Conservation (phyloP, 1,140 invertebrate species). For the Nomia melanderi region DNA sequence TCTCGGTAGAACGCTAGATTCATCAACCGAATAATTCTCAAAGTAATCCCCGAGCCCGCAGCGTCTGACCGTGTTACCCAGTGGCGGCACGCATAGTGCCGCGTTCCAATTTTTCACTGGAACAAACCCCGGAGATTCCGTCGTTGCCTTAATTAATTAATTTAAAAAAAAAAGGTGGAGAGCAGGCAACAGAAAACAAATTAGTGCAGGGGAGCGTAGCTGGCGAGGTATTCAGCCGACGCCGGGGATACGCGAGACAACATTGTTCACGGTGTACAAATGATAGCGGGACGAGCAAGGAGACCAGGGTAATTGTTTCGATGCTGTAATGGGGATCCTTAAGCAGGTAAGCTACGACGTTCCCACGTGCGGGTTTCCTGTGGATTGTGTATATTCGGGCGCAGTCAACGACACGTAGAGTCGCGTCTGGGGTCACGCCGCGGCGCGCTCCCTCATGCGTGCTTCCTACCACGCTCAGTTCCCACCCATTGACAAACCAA, state of each 20-base stretch:
- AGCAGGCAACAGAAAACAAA: too few species aligned
- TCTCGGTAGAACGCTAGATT: too few species aligned
- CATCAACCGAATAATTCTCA: too few species aligned
- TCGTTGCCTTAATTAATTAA: neutral
- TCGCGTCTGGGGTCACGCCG: constrained; percentile 61
- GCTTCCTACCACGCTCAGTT: constrained; percentile 56
- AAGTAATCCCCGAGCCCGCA: too few species aligned
- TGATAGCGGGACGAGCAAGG: constrained; percentile 23
- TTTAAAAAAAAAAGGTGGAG: neutral
- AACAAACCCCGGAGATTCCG: too few species aligned
- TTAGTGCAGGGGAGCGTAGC: neutral
- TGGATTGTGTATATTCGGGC: constrained; percentile 52
- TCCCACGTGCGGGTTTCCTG: constrained; percentile 63
- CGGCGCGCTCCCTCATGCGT: constrained; percentile 56
- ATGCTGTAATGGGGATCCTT: constrained; percentile 47
- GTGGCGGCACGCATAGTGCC: too few species aligned
- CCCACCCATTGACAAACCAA: constrained; percentile 55
- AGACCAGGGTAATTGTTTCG: constrained; percentile 56
- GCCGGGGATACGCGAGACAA: neutral
- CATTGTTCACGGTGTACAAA: constrained; percentile 5
- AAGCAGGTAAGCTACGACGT: constrained; percentile 49
- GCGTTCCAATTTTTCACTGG: too few species aligned
- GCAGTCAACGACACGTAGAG: constrained; percentile 66
- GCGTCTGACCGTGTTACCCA: too few species aligned
- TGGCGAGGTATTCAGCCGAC: neutral